phyloP scores from a whole-genome alignment of 2,888 invertebrate genomes.

The Andrena hattorfiana region DNA sequence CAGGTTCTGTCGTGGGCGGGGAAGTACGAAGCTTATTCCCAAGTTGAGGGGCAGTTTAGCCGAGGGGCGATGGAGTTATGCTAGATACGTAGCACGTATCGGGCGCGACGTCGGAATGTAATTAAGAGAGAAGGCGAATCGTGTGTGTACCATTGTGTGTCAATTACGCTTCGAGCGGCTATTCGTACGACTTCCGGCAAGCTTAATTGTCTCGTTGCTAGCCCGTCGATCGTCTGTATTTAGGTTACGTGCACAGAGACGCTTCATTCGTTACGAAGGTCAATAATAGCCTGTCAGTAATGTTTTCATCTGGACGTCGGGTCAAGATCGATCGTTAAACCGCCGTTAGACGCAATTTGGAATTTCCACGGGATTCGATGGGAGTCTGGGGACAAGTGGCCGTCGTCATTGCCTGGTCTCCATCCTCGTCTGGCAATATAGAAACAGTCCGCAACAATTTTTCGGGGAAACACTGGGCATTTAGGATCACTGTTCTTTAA shows the following conservation, averaged over 20 bases:
- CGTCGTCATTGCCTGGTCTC: neutral
- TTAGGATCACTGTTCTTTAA: too few species aligned
- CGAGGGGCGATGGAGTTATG: constrained; percentile 18
- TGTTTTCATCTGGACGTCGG: constrained; percentile 35
- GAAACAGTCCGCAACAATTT: neutral
- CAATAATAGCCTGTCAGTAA: constrained; percentile 41
- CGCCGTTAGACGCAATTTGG: constrained; percentile 19
- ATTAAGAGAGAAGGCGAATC: constrained; percentile 54
- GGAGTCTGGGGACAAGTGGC: neutral
- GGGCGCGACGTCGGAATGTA: constrained; percentile 53
- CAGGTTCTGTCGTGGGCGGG: neutral
- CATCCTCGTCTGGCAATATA: neutral
- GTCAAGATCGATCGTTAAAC: constrained; percentile 50
- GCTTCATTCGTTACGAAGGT: constrained; percentile 70
- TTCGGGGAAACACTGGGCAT: too few species aligned
- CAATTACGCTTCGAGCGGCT: constrained; percentile 74
- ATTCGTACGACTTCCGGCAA: constrained; percentile 72
- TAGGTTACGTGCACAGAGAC: constrained; percentile 54
- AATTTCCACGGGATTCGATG: constrained; percentile 38
- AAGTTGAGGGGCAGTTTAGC: neutral
- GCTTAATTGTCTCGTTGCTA: constrained; percentile 75
- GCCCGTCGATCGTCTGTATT: constrained; percentile 58
- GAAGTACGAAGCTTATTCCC: constrained; percentile 6
- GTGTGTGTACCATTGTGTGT: constrained; percentile 62
- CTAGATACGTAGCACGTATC: constrained; percentile 19